These are phyloP conservation scores for Ceyx margarethae DNA, from an alignment of 2,113 vertebrate genomes.

Conservation along the genomic window DNA sequence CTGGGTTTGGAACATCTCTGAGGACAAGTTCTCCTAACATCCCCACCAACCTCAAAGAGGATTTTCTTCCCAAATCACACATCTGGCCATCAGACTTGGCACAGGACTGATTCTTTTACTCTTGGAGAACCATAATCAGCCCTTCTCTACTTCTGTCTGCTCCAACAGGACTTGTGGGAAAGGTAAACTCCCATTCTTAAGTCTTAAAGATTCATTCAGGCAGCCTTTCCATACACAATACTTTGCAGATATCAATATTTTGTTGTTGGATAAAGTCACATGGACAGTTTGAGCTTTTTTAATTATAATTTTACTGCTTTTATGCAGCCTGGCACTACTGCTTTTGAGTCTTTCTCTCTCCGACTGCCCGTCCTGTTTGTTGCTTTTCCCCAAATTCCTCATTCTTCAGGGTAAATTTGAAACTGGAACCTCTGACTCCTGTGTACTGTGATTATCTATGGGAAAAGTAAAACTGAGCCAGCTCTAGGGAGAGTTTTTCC, in stretches of 20 bases:
- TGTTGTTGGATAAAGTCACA: not conserved
- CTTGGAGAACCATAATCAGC: not conserved
- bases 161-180: not conserved
- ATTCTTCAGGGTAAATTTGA: slow-evolving; percentile 50
- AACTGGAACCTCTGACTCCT: slow-evolving; percentile 40
- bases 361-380: accelerated
- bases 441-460: slow-evolving; percentile 58
- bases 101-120: not conserved
- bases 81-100: not conserved
- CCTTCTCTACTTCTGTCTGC: not conserved
- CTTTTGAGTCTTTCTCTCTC: not conserved
- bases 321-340: not conserved
- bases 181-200: not conserved
- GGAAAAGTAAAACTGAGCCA: slow-evolving; percentile 70
- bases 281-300: not conserved
- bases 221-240: not conserved
- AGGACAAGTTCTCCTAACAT: not conserved
- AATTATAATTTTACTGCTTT: not conserved
- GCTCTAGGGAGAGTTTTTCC: slow-evolving; percentile 62
- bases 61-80: not conserved
- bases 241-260: not conserved
- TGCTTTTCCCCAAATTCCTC: not conserved
- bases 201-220: not conserved
- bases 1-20: not conserved
- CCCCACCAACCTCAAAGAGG: not conserved